These are phyloP conservation scores for Psilanteris sp. DNA, from an alignment of 1,140 invertebrate species.

Conservation along the genomic window DNA sequence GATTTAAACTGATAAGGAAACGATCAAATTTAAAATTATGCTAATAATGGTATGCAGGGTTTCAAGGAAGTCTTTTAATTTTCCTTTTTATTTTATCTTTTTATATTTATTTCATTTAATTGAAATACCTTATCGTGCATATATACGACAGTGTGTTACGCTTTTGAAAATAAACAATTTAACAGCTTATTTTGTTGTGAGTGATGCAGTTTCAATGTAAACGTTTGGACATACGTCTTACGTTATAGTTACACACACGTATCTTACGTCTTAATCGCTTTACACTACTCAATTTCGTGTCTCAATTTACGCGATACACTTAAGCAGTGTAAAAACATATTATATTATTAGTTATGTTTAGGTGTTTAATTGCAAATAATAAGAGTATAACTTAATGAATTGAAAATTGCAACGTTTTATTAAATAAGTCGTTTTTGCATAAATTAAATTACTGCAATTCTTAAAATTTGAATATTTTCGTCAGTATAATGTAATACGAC, in stretches of 20 bases:
- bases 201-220: conserved; percentile 45
- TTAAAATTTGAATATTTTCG: conserved; percentile 19
- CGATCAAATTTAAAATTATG: too few species aligned
- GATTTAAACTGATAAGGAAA: too few species aligned
- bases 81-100: background rate
- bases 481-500: conserved; percentile 16
- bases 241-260: conserved; percentile 25
- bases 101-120: background rate
- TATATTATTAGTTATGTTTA: too few species aligned
- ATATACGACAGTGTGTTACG: too few species aligned
- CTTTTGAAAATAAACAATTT: background rate
- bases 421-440: conserved; percentile 7
- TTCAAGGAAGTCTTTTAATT: too few species aligned
- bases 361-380: too few species aligned
- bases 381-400: too few species aligned
- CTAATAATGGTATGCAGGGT: too few species aligned
- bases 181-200: conserved; percentile 18
- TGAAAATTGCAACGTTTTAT: conserved; percentile 6
- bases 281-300: conserved; percentile 29
- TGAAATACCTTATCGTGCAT: background rate
- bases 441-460: conserved; percentile 12
- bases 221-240: conserved; percentile 27
- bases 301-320: conserved; percentile 31
- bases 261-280: conserved; percentile 38
- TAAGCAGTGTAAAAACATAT: too few species aligned